Percentiles rank a stretch among this genome's conserved stretches.
phyloP scores from a whole-genome alignment of 2,888 invertebrate species.

The Adelognathus sp. region DNA sequence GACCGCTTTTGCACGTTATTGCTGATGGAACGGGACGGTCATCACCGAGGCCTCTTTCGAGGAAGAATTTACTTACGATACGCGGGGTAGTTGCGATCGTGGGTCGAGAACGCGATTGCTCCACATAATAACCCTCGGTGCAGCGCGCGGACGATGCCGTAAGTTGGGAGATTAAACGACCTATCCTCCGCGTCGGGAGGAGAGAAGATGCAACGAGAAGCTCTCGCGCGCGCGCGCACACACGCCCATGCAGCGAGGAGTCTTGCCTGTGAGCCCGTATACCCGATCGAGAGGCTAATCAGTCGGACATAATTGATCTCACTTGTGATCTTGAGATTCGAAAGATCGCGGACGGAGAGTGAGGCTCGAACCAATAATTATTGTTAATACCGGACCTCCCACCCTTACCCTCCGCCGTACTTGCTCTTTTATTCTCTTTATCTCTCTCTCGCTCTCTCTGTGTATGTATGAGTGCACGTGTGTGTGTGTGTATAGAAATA shows the following conservation, averaged over 20 bases:
- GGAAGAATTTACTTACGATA: conserved; percentile 67
- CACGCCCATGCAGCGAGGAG: conserved; percentile 35
- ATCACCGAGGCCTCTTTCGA: no score
- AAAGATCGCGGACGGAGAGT: conserved; percentile 78
- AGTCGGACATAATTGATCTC: conserved; percentile 81
- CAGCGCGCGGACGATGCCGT: conserved; percentile 43
- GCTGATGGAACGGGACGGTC: no score
- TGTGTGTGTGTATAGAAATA: conserved; percentile 15
- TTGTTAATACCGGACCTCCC: conserved; percentile 77
- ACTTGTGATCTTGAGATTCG: conserved; percentile 81
- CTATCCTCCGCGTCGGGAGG: conserved; percentile 19
- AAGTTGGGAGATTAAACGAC: conserved; percentile 58
- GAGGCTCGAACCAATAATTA: conserved; percentile 81
- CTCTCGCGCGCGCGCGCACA: no score
- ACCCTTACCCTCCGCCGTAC: conserved; percentile 46
- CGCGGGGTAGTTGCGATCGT: conserved; percentile 33
- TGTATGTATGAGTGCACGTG: no score
- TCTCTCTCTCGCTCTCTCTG: no score
- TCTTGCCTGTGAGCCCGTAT: conserved; percentile 55
- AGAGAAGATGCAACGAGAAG: conserved; percentile 31
- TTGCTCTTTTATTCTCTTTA: conserved; percentile 50
- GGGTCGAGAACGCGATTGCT: conserved; percentile 60
- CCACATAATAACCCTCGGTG: conserved; percentile 67
- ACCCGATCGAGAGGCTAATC: conserved; percentile 76
- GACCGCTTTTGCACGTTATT: no score